A percentile compares a stretch with the other conserved stretches of the same genome.
phyloP scores from a whole-genome alignment of 2,888 invertebrate species.

The Unio pictorum region DNA sequence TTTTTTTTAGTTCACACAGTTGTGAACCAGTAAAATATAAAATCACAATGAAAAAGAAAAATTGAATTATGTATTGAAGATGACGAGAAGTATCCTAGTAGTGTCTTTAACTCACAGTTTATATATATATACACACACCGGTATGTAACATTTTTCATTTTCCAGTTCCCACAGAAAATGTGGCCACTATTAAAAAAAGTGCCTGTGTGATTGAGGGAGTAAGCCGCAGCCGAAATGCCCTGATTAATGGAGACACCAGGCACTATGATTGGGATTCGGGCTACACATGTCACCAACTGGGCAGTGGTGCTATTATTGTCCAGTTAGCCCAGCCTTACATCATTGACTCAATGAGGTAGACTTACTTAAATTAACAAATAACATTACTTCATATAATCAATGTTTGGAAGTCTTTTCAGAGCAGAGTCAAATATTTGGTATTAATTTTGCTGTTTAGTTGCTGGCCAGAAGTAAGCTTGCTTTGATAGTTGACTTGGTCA shows the following conservation, averaged over 20 bases:
- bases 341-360: slow-evolving; percentile 85
- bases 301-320: slow-evolving; percentile 90
- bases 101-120: no score
- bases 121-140: not conserved
- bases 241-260: slow-evolving; percentile 94
- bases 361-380: not conserved
- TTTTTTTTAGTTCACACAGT: no score
- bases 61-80: no score
- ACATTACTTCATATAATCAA: no score
- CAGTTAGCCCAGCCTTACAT: slow-evolving; percentile 97
- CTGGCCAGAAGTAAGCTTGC: no score
- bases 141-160: slow-evolving; percentile 12
- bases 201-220: slow-evolving; percentile 98
- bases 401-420: no score
- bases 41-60: no score
- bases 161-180: slow-evolving; percentile 86
- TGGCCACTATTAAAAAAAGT: slow-evolving; percentile 90
- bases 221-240: slow-evolving; percentile 90
- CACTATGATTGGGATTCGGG: slow-evolving; percentile 99
- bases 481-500: no score
- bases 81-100: no score
- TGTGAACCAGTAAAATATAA: no score
- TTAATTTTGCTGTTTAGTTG: no score
- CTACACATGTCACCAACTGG: slow-evolving; percentile 93
- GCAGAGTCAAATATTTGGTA: not conserved